Evolutionary conservation across 2,888 invertebrate genomes (phyloP).

Genomic region (Eupithecia insigniata): DNA sequence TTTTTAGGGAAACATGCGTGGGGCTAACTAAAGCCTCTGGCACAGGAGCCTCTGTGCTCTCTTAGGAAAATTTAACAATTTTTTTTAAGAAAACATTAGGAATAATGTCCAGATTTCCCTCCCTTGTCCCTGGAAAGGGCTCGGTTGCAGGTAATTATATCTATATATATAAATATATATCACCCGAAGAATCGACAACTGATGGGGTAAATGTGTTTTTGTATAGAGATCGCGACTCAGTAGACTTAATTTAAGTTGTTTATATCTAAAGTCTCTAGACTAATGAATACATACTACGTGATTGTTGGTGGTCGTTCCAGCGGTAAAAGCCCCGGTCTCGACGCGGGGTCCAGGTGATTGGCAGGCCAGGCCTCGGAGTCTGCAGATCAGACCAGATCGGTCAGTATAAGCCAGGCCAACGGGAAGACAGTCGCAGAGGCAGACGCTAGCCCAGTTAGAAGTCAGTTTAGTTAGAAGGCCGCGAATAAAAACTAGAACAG

Average conservation of each 20-base stretch:
- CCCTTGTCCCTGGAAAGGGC: neutral
- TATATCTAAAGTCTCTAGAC: neutral
- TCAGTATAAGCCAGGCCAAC: conserved; percentile 29
- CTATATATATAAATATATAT: neutral
- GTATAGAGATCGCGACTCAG: neutral
- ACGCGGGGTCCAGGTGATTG: conserved; percentile 70
- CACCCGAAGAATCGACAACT: neutral
- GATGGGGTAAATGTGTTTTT: neutral
- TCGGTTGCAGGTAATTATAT: too few relatives aligned
- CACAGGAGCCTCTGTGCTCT: too few relatives aligned
- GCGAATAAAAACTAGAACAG: neutral
- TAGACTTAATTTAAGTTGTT: neutral
- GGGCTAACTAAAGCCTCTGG: too few relatives aligned
- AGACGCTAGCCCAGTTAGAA: conserved; percentile 18
- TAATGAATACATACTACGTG: conserved; percentile 70
- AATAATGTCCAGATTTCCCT: too few relatives aligned
- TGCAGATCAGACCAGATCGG: conserved; percentile 44
- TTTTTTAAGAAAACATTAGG: neutral
- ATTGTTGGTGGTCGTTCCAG: conserved; percentile 57
- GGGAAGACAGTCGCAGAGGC: conserved; percentile 33
- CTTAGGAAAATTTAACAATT: too few relatives aligned
- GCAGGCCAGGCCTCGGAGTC: conserved; percentile 76
- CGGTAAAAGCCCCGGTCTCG: conserved; percentile 56
- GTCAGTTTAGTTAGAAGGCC: too few relatives aligned
- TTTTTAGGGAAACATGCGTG: too few relatives aligned